Evolutionary conservation across 1,140 invertebrate genomes (phyloP), one percentile per base, ranked within the genome.

Genomic region (Eulimnadia texana): DNA sequence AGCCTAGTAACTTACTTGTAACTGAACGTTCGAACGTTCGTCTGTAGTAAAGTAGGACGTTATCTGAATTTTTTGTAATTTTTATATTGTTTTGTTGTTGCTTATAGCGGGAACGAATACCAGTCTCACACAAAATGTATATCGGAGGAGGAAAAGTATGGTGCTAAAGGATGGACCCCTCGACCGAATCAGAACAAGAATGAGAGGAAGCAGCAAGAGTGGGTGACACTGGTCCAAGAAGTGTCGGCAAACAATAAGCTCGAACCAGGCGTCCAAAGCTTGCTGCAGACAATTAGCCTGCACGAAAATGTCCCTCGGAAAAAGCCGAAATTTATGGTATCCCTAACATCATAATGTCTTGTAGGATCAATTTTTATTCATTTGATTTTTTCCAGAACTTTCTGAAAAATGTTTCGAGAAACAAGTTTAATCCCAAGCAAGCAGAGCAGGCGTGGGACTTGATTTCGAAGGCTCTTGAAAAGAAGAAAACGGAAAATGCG

Each of bases 281-380:
- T 92, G 27, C 76, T 96, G 28, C 75, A 86, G 64, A 78, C 74
- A 16, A 79, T 96, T 33, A 80, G 82, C 28, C 81, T 81, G 54
- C 81, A 84, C 68, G 82, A 84, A 52, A 97, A 96, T 71, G 86
- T 95, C 67, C 93, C 93, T n/a, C 78, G 91, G 47, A 96, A 95
- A 70, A 86, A 90, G 70, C 73, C 77, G 0, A 94, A 93, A 71
- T 97, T 95, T 75, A 75, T 88, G 65, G 70, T 73, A 71, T n/a
- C n/a, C n/a, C n/a, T n/a, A n/a, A n/a, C n/a, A n/a, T n/a, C n/a
- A n/a, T n/a, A n/a, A n/a, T n/a, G n/a, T n/a, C n/a, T n/a, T 50
- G 24, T 63, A 28, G 11, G 3, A 28, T 23, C 22, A n/a, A 47
- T 20, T 50, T 16, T 24, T 25, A 22, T 54, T 25, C 25, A 63